These are phyloP conservation scores for Protonemura montana DNA, from an alignment of 2,888 invertebrate genomes.

Conservation along the genomic window DNA sequence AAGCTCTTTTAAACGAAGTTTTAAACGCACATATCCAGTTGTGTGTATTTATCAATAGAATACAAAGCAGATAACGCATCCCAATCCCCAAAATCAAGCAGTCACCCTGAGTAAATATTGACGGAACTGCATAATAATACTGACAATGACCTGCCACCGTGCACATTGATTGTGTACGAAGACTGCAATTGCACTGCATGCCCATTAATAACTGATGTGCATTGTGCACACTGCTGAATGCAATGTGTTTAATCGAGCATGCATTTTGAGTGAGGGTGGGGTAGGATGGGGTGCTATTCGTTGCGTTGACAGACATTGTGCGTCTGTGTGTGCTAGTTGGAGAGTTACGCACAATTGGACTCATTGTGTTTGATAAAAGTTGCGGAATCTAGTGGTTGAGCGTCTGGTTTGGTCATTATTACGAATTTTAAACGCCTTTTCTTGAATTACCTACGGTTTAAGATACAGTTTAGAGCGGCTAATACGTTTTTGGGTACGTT, in stretches of 20 bases:
- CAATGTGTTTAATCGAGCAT: neutral
- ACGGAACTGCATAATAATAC: neutral
- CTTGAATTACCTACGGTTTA: no score
- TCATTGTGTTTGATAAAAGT: neutral
- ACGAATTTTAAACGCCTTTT: no score
- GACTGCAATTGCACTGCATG: neutral
- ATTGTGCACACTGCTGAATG: neutral
- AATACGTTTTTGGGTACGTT: no score
- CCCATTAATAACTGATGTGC: neutral
- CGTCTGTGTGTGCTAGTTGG: neutral
- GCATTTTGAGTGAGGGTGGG: neutral
- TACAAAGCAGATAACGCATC: no score
- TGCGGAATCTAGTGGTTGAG: neutral
- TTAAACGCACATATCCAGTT: no score
- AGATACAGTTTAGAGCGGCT: no score
- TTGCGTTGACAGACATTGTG: neutral
- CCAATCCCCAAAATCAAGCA: neutral
- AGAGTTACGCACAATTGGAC: conserved; percentile 7
- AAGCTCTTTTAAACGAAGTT: no score
- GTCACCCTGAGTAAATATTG: neutral
- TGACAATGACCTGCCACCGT: neutral
- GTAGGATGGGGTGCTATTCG: neutral
- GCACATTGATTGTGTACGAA: neutral
- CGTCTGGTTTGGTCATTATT: no score
- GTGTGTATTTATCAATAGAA: no score